Percentiles rank a stretch among this genome's conserved stretches.
Conservation (phyloP, 2,113 vertebrate genomes). For the Manacus vitellinus region DNA sequence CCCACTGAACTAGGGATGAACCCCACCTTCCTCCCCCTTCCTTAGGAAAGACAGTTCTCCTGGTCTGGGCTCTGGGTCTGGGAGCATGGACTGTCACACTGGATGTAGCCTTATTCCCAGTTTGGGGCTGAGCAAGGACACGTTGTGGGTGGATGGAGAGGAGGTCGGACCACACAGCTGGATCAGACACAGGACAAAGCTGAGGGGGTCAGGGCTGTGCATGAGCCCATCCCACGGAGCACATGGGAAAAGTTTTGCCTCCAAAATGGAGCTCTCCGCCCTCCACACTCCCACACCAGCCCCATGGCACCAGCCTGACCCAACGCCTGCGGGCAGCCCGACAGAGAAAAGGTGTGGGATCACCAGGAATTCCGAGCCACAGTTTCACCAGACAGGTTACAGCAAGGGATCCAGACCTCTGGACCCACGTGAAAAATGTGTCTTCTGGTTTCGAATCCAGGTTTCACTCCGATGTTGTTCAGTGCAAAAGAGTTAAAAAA, state of each 20-base stretch:
- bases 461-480: constrained; percentile 20
- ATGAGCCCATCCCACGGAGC: rapidly evolving
- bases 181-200: not conserved
- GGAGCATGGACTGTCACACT: not conserved
- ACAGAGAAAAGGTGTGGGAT: not conserved
- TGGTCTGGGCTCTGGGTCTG: not conserved
- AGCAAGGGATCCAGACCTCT: not conserved
- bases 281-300: not conserved
- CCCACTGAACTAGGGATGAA: not conserved
- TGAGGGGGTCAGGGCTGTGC: rapidly evolving
- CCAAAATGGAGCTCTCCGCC: not conserved
- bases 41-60: not conserved
- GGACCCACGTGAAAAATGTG: not conserved
- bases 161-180: rapidly evolving
- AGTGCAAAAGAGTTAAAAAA: constrained; percentile 69
- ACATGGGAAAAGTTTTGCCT: not conserved
- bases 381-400: not conserved
- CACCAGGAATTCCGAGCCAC: not conserved
- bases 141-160: not conserved
- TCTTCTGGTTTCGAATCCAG: constrained; percentile 17
- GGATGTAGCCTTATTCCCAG: not conserved
- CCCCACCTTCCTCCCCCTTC: not conserved
- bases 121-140: not conserved
- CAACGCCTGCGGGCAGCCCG: not conserved
- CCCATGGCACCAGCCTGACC: not conserved